A percentile compares a stretch with the other conserved stretches of the same genome.
These are phyloP conservation scores for Proterorhinus semilunaris DNA, from an alignment of 2,113 vertebrate genomes.

Conservation along the genomic window DNA sequence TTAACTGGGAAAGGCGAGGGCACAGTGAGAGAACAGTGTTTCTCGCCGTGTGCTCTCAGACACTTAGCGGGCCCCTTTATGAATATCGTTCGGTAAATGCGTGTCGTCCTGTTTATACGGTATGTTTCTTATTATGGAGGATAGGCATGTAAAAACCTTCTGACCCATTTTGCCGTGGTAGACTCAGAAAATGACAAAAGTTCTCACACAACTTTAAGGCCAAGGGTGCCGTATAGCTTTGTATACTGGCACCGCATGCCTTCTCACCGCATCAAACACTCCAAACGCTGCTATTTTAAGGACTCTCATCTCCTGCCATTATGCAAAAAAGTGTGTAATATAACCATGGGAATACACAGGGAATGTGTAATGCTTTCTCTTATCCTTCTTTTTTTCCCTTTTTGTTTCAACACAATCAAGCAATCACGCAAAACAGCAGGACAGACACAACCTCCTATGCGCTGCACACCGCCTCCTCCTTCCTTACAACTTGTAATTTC, in stretches of 20 bases:
- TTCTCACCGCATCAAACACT: background rate
- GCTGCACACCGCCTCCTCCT: background rate
- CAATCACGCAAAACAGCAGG: conserved; percentile 2
- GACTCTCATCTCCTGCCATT: background rate
- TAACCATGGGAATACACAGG: background rate
- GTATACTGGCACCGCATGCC: no score
- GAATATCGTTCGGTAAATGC: background rate
- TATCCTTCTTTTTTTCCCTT: background rate
- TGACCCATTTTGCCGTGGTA: no score
- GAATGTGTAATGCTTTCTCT: background rate
- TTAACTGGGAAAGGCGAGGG: conserved; percentile 11
- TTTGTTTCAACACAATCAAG: background rate
- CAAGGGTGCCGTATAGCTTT: no score
- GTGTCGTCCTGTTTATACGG: no score
- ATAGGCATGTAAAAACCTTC: background rate
- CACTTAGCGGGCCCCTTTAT: background rate
- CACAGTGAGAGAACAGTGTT: background rate
- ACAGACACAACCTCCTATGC: background rate
- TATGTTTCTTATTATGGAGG: background rate
- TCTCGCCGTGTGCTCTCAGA: background rate
- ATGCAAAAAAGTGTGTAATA: background rate
- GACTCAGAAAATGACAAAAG: no score
- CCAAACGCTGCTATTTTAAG: background rate
- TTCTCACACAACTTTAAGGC: no score
- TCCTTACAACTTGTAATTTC: background rate